Percentiles rank a stretch among this genome's conserved stretches.
These are phyloP conservation scores for Melinaea marsaeus DNA, from an alignment of 2,888 invertebrate genomes.

Conservation along the genomic window DNA sequence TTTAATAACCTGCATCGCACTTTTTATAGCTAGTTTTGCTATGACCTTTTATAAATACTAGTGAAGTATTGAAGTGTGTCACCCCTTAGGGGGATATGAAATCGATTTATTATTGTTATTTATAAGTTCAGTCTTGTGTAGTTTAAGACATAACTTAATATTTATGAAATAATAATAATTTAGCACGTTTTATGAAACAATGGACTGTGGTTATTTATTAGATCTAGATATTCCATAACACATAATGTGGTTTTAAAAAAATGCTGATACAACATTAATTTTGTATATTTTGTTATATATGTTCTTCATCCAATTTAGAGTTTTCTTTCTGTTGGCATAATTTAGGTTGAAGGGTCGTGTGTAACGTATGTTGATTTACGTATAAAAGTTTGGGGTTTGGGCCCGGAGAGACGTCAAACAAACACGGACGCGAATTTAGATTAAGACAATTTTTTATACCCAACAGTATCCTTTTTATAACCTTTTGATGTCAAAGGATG, in stretches of 20 bases:
- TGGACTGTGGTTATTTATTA: no score
- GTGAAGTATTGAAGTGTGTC: neutral
- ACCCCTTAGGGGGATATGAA: neutral
- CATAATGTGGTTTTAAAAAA: no score
- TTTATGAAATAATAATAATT: no score
- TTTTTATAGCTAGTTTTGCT: neutral
- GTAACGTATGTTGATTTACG: constrained; percentile 23
- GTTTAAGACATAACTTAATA: no score
- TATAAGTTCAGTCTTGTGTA: no score
- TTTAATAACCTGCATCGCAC: neutral
- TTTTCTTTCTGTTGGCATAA: neutral
- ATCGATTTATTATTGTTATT: neutral
- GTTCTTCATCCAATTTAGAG: neutral
- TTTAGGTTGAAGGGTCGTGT: constrained; percentile 12
- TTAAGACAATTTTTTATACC: constrained; percentile 8
- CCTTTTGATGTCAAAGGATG: neutral
- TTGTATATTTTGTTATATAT: neutral
- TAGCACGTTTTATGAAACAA: no score
- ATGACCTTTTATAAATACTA: constrained; percentile 1
- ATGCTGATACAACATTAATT: no score
- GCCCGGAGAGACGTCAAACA: constrained; percentile 11
- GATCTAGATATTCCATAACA: no score
- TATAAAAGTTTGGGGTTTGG: constrained; percentile 19
- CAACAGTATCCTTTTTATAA: neutral
- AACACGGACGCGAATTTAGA: constrained; percentile 12